A percentile compares a stretch with the other conserved stretches of the same genome.
Evolutionary conservation across 35 echinoderm and acorn worm genomes (phyloP).

Genomic region (Heliocidaris erythrogramma): DNA sequence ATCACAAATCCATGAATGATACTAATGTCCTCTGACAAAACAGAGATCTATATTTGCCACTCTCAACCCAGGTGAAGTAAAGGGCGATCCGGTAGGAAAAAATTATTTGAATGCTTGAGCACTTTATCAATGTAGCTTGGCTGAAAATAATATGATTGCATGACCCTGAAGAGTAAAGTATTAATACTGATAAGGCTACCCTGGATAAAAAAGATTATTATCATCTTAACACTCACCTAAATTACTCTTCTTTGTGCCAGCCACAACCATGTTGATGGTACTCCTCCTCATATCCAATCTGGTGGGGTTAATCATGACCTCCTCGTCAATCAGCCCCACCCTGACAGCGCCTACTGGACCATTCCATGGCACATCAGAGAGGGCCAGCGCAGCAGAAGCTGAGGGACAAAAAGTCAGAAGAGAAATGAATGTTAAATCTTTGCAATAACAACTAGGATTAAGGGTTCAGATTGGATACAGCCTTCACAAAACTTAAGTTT

Average conservation of each 20-base stretch:
- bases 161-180: too few relatives aligned
- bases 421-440: neutral
- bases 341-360: conserved; percentile 95
- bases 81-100: too few relatives aligned
- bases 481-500: neutral
- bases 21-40: too few relatives aligned
- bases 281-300: conserved; percentile 82
- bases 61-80: too few relatives aligned
- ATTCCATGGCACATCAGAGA: conserved; percentile 97
- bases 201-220: too few relatives aligned
- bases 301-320: conserved; percentile 91
- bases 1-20: too few relatives aligned
- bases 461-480: neutral
- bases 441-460: neutral
- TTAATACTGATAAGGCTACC: too few relatives aligned
- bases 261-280: conserved; percentile 83
- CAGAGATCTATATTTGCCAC: too few relatives aligned
- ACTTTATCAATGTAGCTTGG: too few relatives aligned
- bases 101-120: too few relatives aligned
- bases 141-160: too few relatives aligned
- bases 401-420: neutral
- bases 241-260: conserved; percentile 89
- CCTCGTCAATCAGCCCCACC: conserved; percentile 88
- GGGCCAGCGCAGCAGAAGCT: conserved; percentile 87
- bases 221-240: conserved; percentile 84